Evolutionary conservation across 1,140 invertebrate genomes (phyloP), one percentile per base, ranked within the genome.

Genomic region (Sitobion miscanthi): DNA sequence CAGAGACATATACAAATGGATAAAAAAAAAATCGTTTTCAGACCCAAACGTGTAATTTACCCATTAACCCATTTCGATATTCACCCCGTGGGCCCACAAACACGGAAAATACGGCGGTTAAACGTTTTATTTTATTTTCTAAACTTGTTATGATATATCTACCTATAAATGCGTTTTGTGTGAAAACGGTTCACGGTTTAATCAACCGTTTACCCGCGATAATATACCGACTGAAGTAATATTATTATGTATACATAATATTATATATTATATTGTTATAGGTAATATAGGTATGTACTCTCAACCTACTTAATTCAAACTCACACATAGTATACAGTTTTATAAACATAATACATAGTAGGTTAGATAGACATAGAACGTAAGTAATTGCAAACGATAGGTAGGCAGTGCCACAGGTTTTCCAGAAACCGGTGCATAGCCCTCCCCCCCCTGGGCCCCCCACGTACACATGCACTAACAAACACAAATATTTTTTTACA

Each of bases 1-100:
- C 25, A 21, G 14, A 42, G 42, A 45, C 42, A 86, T 77, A 69
- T 21, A 21, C 0, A 54, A 87, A 87, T 30, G 42, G 25, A 88
- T 17, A 20, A 49, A 9, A 42, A 54, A 89, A 54, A 89, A 89
- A 89, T 89, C 47, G n/a, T 54, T 89, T 89, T 89, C 49, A n/a
- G 20, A 14, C 47, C n/a, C 49, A n/a, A 54, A 89, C 87, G 87
- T 89, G 87, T 89, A 89, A 89, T 89, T 89, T 89, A 89, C 49
- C 30, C 23, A 52, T 52, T 52, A 47, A 52, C 30, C 47, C 17
- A n/a, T 25, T 87, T 9, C 85, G 30, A n/a, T 47, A 20, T 23
- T 89, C 25, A 23, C 49, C 87, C 87, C 49, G 87, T 89, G 38
- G 87, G 87, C 87, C 9, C 35, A 49, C 35, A 38, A 49, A 38